Evolutionary conservation across 2,888 invertebrate genomes (phyloP).

Genomic region (Lathronympha strigana): DNA sequence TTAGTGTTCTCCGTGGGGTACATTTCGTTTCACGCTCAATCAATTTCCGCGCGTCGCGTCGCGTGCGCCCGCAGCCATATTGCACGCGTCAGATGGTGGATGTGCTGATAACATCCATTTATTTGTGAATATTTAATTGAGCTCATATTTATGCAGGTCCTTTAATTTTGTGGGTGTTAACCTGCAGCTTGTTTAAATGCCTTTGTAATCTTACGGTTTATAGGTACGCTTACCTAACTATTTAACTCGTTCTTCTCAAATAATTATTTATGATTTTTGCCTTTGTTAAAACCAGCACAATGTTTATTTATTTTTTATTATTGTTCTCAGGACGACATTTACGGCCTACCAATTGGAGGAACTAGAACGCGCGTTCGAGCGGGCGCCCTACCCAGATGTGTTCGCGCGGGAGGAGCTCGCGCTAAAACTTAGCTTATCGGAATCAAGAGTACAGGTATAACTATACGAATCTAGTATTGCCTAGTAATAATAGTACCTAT

Average conservation of each 20-base stretch:
- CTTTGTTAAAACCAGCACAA: too few relatives aligned
- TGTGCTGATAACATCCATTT: slow-evolving; percentile 62
- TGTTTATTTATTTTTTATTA: slow-evolving; percentile 39
- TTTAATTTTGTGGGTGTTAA: slow-evolving; percentile 9
- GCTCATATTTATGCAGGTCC: slow-evolving; percentile 39
- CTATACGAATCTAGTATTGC: not conserved
- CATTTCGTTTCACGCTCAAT: slow-evolving; percentile 84
- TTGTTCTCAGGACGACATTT: slow-evolving; percentile 93
- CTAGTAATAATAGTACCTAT: not conserved
- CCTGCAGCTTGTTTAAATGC: slow-evolving; percentile 8
- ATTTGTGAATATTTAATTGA: slow-evolving; percentile 61
- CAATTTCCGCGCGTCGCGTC: slow-evolving; percentile 77
- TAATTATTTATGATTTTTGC: too few relatives aligned
- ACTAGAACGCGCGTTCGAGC: slow-evolving; percentile 95
- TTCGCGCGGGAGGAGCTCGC: slow-evolving; percentile 97
- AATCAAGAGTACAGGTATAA: slow-evolving; percentile 85
- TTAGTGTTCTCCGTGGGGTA: slow-evolving; percentile 76
- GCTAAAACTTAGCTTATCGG: slow-evolving; percentile 94
- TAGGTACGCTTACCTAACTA: not conserved
- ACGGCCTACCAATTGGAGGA: slow-evolving; percentile 97
- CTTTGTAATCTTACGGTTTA: not conserved
- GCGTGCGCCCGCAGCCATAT: slow-evolving; percentile 80
- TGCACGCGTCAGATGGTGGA: slow-evolving; percentile 82
- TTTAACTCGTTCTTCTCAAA: slow-evolving; percentile 6
- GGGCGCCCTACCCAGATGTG: slow-evolving; percentile 98